Percentiles rank a stretch among this genome's conserved stretches.
These are phyloP conservation scores for Graphium colonna DNA, from an alignment of 2,888 invertebrate genomes.

Conservation along the genomic window DNA sequence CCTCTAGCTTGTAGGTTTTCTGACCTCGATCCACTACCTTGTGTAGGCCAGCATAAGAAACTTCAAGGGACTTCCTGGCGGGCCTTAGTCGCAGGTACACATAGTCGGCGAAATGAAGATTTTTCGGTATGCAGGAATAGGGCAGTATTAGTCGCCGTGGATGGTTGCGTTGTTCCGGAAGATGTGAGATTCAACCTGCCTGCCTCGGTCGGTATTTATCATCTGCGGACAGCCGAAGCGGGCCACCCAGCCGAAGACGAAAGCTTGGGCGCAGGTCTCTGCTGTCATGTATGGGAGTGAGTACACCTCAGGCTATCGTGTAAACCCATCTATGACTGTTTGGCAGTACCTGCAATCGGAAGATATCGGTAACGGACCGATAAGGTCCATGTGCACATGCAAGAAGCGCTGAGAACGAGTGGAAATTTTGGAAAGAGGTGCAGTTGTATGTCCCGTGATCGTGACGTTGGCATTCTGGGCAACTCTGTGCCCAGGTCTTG, in stretches of 20 bases:
- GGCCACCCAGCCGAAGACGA: conserved; percentile 35
- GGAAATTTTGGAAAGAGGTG: conserved; percentile 33
- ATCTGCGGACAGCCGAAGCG: conserved; percentile 32
- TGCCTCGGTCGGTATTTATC: conserved; percentile 49
- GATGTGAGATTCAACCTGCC: conserved; percentile 23
- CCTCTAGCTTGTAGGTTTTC: no score
- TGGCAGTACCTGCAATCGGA: conserved; percentile 40
- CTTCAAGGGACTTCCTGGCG: no score
- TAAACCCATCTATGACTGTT: conserved; percentile 39
- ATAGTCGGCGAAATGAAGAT: no score
- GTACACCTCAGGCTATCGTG: conserved; percentile 45
- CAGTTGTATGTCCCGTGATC: conserved; percentile 34
- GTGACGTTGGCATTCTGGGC: conserved; percentile 34
- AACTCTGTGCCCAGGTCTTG: neutral
- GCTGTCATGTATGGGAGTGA: conserved; percentile 47
- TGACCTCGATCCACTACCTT: no score
- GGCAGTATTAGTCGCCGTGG: no score
- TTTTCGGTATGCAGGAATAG: no score
- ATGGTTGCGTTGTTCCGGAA: conserved; percentile 25
- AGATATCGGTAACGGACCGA: conserved; percentile 30
- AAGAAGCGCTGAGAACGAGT: conserved; percentile 35
- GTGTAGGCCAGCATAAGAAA: no score
- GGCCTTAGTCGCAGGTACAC: no score
- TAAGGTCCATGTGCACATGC: conserved; percentile 41
- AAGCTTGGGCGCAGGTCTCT: conserved; percentile 42